These are phyloP conservation scores for Drosophila pachea DNA, from an alignment of 1,140 invertebrate species.

Conservation along the genomic window DNA sequence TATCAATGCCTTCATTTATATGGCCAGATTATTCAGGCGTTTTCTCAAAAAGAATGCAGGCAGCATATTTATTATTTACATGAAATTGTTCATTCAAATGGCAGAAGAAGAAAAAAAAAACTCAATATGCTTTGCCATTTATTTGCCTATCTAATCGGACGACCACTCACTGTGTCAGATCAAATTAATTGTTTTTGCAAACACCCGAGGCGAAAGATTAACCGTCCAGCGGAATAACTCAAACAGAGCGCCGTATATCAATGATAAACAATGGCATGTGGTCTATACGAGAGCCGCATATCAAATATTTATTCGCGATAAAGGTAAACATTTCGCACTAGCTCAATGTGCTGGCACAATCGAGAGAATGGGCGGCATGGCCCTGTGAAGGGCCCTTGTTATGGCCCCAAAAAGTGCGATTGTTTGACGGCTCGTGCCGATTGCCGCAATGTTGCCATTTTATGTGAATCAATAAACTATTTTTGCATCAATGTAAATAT, in stretches of 20 bases:
- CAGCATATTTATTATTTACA: no score
- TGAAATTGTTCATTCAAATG: not conserved
- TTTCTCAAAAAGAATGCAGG: no score
- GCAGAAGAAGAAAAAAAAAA: no score
- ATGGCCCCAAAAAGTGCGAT: not conserved
- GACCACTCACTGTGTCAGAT: not conserved
- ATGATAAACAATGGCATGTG: not conserved
- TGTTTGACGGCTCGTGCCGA: constrained; percentile 26
- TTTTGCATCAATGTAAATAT: constrained; percentile 58
- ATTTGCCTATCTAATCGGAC: not conserved
- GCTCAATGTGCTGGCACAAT: not conserved
- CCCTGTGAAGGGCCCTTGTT: no score
- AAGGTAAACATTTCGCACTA: constrained; percentile 31
- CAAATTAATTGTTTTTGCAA: not conserved
- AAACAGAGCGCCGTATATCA: not conserved
- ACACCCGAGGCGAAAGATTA: not conserved
- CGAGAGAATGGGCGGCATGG: no score
- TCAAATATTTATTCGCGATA: constrained; percentile 29
- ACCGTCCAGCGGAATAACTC: not conserved
- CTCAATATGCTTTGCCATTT: not conserved
- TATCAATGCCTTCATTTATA: no score
- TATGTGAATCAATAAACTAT: constrained; percentile 60
- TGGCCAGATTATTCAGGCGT: no score
- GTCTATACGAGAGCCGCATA: constrained; percentile 12
- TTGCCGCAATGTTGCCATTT: constrained; percentile 32